Base-by-base conservation (phyloP, 2,113 vertebrate genomes). In the Muntiacus reevesi region DNA sequence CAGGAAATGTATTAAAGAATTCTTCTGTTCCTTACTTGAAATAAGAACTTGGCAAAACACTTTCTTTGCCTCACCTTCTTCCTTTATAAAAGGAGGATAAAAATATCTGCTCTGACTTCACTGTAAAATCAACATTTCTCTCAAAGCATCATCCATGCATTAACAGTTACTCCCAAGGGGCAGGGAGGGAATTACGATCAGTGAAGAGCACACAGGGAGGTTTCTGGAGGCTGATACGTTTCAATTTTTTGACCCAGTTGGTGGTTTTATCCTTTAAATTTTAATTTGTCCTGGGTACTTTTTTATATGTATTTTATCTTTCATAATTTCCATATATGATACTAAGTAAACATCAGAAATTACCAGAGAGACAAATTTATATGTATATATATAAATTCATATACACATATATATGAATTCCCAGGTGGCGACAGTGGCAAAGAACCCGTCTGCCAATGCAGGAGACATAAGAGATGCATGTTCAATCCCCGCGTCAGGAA, bases 231-330 rank as follows among this genome's bases (percentile, higher is more conserved):
- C n/a, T 76, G 79, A 54, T 23, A 33, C 7, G 6, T 94, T 52
- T 79, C 33, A 71, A 91, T 36, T 76, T 90, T 87, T 54, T 90
- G 7, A 96, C n/a, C 50, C 40, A 5, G 17, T 27, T 76, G 79
- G 57, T 92, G 47, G 52, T 67, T 91, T 92, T 92, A 82, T 82
- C 92, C 36, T 81, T 94, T 79, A 88, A 94, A 86, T 86, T 27
- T 89, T 88, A 74, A 33, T 43, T 14, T 89, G 60, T 81, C 30
- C 85, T 87, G 27, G 11, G 12, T 55, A 82, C 11, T 92, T 84
- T 89, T 71, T 74, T 55, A 4, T 45, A 92, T 15, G 25, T 57
- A 52, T 47, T 87, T 55, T 78, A 59, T 74, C 67, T 91, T 87
- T 74, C 55, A 62, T 33, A 82, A 82, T 67, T n/a, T 64, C 40